Evolutionary conservation across 2,113 vertebrate species (phyloP).

Genomic region (Silurus glanis): DNA sequence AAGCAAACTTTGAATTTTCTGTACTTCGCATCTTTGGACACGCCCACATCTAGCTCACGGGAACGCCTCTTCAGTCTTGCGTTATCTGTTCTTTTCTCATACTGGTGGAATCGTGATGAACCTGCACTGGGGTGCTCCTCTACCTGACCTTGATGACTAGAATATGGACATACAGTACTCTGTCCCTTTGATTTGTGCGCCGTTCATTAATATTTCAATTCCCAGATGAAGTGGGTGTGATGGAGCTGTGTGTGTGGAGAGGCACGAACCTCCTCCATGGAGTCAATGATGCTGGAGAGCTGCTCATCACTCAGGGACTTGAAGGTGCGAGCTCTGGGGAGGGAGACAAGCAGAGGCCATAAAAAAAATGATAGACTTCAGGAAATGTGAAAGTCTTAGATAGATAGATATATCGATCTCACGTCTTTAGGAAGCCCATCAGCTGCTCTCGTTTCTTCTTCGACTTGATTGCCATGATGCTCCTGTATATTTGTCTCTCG

Average conservation of each 20-base stretch:
- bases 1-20: too few species aligned
- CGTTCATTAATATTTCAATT: background rate
- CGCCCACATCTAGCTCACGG: too few species aligned
- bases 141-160: background rate
- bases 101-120: background rate
- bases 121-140: background rate
- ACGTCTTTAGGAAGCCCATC: conserved; percentile 75
- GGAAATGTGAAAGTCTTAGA: background rate
- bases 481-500: conserved; percentile 76
- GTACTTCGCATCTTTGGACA: too few species aligned
- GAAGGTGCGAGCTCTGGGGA: conserved; percentile 70
- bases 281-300: conserved; percentile 78
- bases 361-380: background rate
- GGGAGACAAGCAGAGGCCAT: background rate
- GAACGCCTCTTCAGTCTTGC: too few species aligned
- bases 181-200: too few species aligned
- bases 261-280: conserved; percentile 77
- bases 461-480: conserved; percentile 77
- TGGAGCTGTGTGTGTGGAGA: background rate
- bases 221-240: background rate
- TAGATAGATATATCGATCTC: conserved; percentile 41
- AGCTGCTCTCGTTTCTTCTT: conserved; percentile 73
- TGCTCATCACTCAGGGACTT: conserved; percentile 73
- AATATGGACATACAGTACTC: background rate
- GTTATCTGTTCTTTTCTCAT: background rate